Base-by-base conservation (phyloP, 1,140 invertebrate genomes). In the Mesaphorura yosii region DNA sequence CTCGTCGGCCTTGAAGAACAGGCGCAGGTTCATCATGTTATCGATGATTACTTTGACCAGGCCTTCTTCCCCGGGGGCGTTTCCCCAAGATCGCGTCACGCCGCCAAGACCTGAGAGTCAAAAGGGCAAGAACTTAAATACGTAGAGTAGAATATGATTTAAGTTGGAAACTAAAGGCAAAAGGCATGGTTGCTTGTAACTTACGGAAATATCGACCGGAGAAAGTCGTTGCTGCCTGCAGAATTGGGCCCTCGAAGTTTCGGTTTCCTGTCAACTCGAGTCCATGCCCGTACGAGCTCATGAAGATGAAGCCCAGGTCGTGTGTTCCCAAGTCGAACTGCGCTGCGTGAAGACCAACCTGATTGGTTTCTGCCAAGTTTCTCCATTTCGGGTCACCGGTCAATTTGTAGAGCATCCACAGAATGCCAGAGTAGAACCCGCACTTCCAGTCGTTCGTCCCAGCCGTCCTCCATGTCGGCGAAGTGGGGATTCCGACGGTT, bases 401-500 rank as follows among this genome's bases (percentile, higher is more conserved):
- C 25, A 58, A 23, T 34, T 51, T 51, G 46, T 49, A 62, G 12
- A 62, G 37, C 40, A 44, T 49, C 59, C 59, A 62, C 2, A 62
- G 37, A 28, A 34, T 38, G 0, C 59, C 59, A n/a, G 45, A 27
- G 26, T 53, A 62, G 25, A 62, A 62, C 23, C 59, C 59, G 1
- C 42, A 52, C 2, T 55, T 62, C 59, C 59, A 62, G 10, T 46
- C 25, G 17, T 22, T 19, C 10, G 20, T 19, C n/a, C 45, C 29
- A 4, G 45, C 53, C 12, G 22, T 40, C 27, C 47, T 46, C 57
- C 57, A 59, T 12, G 12, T 17, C 22, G 44, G 2, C 2, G 67
- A 69, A 61, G 65, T 67, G 67, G 70, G 53, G 22, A 56, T 47
- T 22, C 58, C 58, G 3, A 51, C 57, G 27, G 23, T 39, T 7